Evolutionary conservation across 1,140 invertebrate species (phyloP), one percentile per base, ranked within the genome.

Genomic region (Rhopalosiphum padi): DNA sequence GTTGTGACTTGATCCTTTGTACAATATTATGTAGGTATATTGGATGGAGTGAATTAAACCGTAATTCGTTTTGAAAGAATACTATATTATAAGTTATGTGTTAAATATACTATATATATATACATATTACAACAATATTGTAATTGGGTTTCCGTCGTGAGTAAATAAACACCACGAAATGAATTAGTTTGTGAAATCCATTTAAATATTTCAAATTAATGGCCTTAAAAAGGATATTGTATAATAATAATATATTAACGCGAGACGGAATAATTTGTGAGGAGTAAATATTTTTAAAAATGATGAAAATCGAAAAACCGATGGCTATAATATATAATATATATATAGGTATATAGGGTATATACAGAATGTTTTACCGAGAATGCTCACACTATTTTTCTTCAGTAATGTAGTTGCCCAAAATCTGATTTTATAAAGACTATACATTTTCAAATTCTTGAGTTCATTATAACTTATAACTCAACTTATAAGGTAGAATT

Each of bases 81-180:
- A 46, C 30, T 46, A 37, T 51, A 51, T n/a, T n/a, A 68, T 35
- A n/a, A 48, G n/a, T 51, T 51, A 53, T 22, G 46, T 23, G 87
- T 88, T 88, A 11, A 68, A 77, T 30, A 55, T 25, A 25, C 25
- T 53, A 60, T 68, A 68, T 68, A 30, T 68, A 25, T 68, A 15
- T 30, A 60, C 25, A 60, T 87, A 23, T 35, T 35, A 51, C 43
- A n/a, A 51, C 18, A 48, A 48, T 87, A 87, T 87, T 51, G 46
- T 87, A 87, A 51, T 51, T 35, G 87, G 87, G n/a, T 88, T 51
- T 35, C n/a, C 46, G 18, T 88, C 87, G 7, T 23, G 35, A 88
- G 87, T 88, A 51, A 51, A 88, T 53, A 53, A 88, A 51, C 48
- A 53, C 46, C n/a, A 88, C n/a, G n/a, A 88, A 87, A 51, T 87